Evolutionary conservation across 2,797 vertebrate genomes (phyloP).

Genomic region (Anisognathus igniventris): DNA sequence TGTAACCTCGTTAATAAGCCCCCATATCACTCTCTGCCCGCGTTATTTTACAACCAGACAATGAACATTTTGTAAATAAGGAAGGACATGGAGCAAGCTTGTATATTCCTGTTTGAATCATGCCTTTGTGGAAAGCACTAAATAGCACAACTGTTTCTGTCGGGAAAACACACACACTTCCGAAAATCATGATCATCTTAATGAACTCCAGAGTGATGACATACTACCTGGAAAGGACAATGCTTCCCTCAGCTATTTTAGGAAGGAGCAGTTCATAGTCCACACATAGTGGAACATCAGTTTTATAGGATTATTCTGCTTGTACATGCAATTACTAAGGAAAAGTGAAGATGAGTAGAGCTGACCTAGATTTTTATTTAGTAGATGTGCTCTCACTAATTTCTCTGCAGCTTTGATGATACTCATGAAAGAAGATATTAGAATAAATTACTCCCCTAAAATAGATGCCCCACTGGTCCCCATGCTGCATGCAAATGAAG

Average conservation of each 20-base stretch:
- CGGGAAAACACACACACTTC: constrained; percentile 1
- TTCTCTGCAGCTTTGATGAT: constrained; percentile 56
- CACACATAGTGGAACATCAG: not conserved
- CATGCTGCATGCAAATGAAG: not conserved
- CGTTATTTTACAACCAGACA: constrained; percentile 56
- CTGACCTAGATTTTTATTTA: constrained; percentile 66
- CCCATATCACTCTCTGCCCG: not conserved
- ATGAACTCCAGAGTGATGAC: not conserved
- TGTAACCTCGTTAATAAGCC: constrained; percentile 12
- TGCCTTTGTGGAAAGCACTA: constrained; percentile 9
- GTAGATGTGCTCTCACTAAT: constrained; percentile 49
- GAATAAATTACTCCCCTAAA: constrained; percentile 55
- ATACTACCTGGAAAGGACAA: not conserved
- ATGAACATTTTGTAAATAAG: constrained; percentile 51
- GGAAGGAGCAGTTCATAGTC: not conserved
- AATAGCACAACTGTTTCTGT: constrained; percentile 1
- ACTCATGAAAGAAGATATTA: constrained; percentile 21
- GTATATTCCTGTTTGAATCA: constrained; percentile 25
- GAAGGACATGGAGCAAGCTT: not conserved
- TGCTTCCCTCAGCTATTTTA: not conserved
- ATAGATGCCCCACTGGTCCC: not conserved
- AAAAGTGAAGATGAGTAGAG: constrained; percentile 4
- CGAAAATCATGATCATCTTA: not conserved
- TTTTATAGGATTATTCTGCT: constrained; percentile 58
- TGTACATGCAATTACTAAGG: constrained; percentile 39